These are phyloP conservation scores for Syrmaticus mikado DNA, from an alignment of 2,113 vertebrate species.

Conservation along the genomic window DNA sequence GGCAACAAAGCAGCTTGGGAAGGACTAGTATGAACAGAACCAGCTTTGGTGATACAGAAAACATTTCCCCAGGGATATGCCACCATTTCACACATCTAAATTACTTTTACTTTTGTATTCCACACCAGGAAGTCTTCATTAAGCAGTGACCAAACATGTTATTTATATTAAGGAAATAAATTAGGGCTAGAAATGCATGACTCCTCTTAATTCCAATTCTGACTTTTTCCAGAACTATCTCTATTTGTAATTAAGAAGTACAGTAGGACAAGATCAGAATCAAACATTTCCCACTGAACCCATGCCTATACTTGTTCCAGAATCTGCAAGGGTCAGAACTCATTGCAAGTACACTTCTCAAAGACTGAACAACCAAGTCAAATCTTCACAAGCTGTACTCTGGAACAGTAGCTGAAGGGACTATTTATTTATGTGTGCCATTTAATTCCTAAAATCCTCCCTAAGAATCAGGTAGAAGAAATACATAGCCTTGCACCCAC, in stretches of 20 bases:
- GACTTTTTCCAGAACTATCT: not conserved
- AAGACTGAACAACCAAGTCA: not conserved
- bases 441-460: too few species aligned
- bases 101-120: not conserved
- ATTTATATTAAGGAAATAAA: not conserved
- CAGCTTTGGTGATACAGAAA: not conserved
- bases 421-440: not conserved
- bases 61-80: not conserved
- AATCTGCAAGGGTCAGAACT: fast-evolving
- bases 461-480: not conserved
- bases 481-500: not conserved
- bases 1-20: not conserved
- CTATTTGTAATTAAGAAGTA: not conserved
- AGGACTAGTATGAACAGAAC: not conserved
- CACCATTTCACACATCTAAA: not conserved
- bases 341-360: not conserved
- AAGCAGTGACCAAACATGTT: not conserved
- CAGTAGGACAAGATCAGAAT: fast-evolving
- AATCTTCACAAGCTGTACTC: not conserved
- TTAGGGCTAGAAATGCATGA: not conserved
- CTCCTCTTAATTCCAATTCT: not conserved
- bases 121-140: not conserved
- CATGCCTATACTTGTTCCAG: fast-evolving
- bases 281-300: not conserved
- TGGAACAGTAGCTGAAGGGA: not conserved